Evolutionary conservation across 2,797 vertebrate species (phyloP).

Genomic region (Gila robusta): DNA sequence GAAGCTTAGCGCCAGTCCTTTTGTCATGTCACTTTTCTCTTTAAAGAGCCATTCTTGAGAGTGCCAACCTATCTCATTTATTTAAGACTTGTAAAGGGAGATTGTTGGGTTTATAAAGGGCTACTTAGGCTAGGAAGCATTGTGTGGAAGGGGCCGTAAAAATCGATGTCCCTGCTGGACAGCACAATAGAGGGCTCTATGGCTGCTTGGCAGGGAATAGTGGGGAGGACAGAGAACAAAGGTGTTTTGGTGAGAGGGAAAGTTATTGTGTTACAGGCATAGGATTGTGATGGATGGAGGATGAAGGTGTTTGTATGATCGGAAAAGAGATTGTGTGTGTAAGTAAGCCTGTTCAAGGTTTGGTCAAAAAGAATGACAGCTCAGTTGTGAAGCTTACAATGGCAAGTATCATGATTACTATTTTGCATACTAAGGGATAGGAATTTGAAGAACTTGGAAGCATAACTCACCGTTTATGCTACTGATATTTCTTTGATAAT

Average conservation of each 20-base stretch:
- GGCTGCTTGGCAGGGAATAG: slow-evolving; percentile 27
- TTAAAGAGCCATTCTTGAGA: slow-evolving; percentile 49
- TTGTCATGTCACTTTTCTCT: slow-evolving; percentile 72
- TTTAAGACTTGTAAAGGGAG: slow-evolving; percentile 66
- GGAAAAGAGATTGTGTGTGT: slow-evolving; percentile 31
- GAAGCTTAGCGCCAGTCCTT: slow-evolving; percentile 65
- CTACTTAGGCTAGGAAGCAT: slow-evolving; percentile 58
- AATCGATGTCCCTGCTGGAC: slow-evolving; percentile 65
- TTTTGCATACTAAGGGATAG: not conserved
- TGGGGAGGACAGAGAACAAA: slow-evolving; percentile 22
- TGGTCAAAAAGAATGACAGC: not conserved
- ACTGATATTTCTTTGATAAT: too few species aligned
- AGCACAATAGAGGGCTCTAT: slow-evolving; percentile 56
- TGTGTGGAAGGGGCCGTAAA: slow-evolving; percentile 62
- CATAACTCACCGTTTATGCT: not conserved
- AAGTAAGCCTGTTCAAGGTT: slow-evolving; percentile 16
- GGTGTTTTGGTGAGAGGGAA: slow-evolving; percentile 44
- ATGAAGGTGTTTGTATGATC: slow-evolving; percentile 5
- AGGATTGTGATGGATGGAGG: slow-evolving; percentile 40
- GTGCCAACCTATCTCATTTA: slow-evolving; percentile 68
- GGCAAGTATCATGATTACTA: not conserved
- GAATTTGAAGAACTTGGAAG: not conserved
- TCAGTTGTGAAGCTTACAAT: not conserved
- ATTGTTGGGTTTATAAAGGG: slow-evolving; percentile 73
- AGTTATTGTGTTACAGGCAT: slow-evolving; percentile 41